Conservation (phyloP, 2,888 invertebrate species). For the Folsomia manolachei region DNA sequence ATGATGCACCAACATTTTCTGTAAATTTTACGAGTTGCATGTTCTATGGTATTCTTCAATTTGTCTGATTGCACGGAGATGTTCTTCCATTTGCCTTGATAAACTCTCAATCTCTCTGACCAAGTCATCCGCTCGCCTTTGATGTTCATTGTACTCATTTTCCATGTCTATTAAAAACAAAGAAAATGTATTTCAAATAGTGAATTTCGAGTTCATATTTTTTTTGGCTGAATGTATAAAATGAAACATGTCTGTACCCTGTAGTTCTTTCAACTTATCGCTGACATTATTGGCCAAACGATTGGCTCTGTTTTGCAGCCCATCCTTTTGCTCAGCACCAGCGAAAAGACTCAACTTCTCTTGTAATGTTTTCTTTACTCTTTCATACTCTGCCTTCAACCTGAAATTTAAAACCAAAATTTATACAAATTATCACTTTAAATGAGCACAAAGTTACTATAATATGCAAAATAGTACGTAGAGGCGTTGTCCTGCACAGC, state of each 20-base stretch:
- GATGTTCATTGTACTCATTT: constrained; percentile 66
- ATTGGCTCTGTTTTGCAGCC: constrained; percentile 74
- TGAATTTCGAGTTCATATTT: too few relatives aligned
- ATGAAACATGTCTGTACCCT: constrained; percentile 55
- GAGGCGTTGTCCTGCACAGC: constrained; percentile 66
- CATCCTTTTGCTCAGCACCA: constrained; percentile 72
- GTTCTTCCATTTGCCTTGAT: constrained; percentile 63
- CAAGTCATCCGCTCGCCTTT: constrained; percentile 61
- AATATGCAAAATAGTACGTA: constrained; percentile 44
- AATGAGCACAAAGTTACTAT: neutral
- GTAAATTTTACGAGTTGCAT: constrained; percentile 57
- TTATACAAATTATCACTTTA: neutral
- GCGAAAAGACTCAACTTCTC: constrained; percentile 72
- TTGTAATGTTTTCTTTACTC: constrained; percentile 69
- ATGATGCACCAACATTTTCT: too few relatives aligned
- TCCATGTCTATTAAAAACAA: constrained; percentile 59
- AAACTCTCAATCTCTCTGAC: constrained; percentile 63
- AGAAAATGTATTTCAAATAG: neutral
- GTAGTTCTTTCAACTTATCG: constrained; percentile 68
- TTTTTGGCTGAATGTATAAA: too few relatives aligned
- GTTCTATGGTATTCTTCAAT: constrained; percentile 64
- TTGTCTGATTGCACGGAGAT: constrained; percentile 62
- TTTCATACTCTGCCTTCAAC: constrained; percentile 68
- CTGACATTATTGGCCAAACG: constrained; percentile 76
- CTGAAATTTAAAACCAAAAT: constrained; percentile 20